Percentiles rank a stretch among this genome's conserved stretches.
Evolutionary conservation across 2,888 invertebrate species (phyloP).

Genomic region (Helleia helle): DNA sequence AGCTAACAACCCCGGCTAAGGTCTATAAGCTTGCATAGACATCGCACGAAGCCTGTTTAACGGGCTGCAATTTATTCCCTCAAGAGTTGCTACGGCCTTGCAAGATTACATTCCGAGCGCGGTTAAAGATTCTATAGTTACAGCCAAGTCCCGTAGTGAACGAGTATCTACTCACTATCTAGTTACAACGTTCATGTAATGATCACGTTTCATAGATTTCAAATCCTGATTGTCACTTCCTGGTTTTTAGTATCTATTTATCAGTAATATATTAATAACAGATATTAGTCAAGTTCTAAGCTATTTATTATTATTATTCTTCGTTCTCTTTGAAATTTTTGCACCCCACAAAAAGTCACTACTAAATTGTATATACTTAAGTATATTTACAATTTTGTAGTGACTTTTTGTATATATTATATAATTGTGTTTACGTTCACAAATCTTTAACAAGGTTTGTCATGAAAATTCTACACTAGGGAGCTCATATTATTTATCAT

Average conservation of each 20-base stretch:
- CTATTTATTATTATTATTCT: no score
- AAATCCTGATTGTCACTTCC: conserved; percentile 20
- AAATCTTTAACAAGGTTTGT: no score
- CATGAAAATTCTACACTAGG: no score
- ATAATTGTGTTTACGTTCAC: no score
- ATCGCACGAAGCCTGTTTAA: conserved; percentile 43
- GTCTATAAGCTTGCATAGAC: conserved; percentile 43
- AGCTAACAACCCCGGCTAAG: conserved; percentile 42
- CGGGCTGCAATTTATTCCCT: conserved; percentile 60
- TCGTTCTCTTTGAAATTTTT: no score
- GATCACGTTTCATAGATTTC: conserved; percentile 19
- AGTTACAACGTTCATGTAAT: conserved; percentile 20
- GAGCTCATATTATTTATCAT: no score
- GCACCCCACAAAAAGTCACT: no score
- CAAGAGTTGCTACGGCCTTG: conserved; percentile 55
- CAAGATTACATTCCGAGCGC: conserved; percentile 51
- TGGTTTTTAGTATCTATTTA: conserved; percentile 11
- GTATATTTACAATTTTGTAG: no score
- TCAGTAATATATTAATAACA: no score
- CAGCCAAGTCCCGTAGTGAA: conserved; percentile 23
- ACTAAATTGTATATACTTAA: no score
- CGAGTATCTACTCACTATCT: conserved; percentile 19
- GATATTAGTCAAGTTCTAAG: no score
- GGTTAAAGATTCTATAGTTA: conserved; percentile 45
- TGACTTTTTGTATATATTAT: no score